Percentiles rank a stretch among this genome's conserved stretches.
These are phyloP conservation scores for Otus scops DNA, from an alignment of 2,797 vertebrate genomes.

Conservation along the genomic window DNA sequence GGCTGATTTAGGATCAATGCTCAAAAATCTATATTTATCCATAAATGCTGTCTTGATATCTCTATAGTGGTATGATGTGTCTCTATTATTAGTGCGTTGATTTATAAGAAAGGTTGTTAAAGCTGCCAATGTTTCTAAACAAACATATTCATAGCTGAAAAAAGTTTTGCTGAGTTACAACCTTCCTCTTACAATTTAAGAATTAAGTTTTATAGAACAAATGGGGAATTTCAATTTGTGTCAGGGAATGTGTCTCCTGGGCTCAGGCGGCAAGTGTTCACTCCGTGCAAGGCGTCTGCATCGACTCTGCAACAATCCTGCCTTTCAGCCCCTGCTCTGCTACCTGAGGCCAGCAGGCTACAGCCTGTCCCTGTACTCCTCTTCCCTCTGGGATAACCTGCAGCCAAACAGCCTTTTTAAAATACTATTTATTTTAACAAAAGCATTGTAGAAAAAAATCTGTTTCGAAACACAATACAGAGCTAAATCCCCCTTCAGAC, in stretches of 20 bases:
- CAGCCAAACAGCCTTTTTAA: background rate
- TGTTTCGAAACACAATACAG: background rate
- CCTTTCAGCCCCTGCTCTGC: background rate
- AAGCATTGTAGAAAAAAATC: background rate
- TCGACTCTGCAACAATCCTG: too few species aligned
- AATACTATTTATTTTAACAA: background rate
- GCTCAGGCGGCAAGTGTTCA: background rate
- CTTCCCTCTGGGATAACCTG: background rate
- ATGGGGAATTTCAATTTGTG: fast-evolving
- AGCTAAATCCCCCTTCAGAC: background rate
- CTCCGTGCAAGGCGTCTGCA: background rate
- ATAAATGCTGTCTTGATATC: background rate
- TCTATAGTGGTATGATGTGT: background rate
- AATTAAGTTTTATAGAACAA: background rate
- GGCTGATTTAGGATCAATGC: background rate
- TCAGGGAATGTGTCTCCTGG: background rate
- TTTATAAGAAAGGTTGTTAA: background rate
- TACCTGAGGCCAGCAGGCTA: background rate
- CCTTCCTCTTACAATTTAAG: background rate
- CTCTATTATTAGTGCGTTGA: background rate
- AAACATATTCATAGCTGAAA: background rate
- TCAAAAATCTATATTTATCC: background rate
- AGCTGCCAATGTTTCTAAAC: background rate
- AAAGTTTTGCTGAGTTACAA: background rate
- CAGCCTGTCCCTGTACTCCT: fast-evolving